phyloP scores from a whole-genome alignment of 2,113 vertebrate genomes.

The Electrona antarctica region DNA sequence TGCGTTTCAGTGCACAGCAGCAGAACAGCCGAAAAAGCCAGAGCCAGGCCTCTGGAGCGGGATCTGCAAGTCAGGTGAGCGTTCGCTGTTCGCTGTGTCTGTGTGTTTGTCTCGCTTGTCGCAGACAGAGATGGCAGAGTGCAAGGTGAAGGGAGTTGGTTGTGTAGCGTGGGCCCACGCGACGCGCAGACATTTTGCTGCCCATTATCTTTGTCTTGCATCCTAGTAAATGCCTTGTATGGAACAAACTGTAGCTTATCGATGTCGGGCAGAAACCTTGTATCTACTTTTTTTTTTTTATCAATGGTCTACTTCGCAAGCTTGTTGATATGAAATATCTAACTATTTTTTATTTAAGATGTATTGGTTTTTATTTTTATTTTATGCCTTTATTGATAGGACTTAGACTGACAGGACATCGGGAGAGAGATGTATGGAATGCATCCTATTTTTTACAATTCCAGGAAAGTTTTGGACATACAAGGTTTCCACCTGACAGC shows the following conservation, averaged over 20 bases:
- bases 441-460: no score
- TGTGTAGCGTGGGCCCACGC: slow-evolving; percentile 14
- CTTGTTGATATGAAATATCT: no score
- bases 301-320: no score
- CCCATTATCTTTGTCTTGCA: slow-evolving; percentile 4
- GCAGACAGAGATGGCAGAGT: slow-evolving; percentile 33
- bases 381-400: no score
- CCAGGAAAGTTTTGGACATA: background rate
- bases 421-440: no score
- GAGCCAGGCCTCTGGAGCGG: slow-evolving; percentile 84
- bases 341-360: no score
- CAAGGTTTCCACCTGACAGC: no score
- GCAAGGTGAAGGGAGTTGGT: slow-evolving; percentile 16
- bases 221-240: slow-evolving; percentile 16
- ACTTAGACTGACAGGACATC: no score
- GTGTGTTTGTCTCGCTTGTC: slow-evolving; percentile 25
- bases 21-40: slow-evolving; percentile 91
- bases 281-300: background rate
- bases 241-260: slow-evolving; percentile 20
- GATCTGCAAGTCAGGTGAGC: slow-evolving; percentile 87
- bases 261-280: background rate
- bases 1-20: slow-evolving; percentile 86
- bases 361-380: no score
- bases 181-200: slow-evolving; percentile 10
- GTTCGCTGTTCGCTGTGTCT: background rate